These are phyloP conservation scores for Notothenia rossii DNA, from an alignment of 2,113 vertebrate species.

Conservation along the genomic window DNA sequence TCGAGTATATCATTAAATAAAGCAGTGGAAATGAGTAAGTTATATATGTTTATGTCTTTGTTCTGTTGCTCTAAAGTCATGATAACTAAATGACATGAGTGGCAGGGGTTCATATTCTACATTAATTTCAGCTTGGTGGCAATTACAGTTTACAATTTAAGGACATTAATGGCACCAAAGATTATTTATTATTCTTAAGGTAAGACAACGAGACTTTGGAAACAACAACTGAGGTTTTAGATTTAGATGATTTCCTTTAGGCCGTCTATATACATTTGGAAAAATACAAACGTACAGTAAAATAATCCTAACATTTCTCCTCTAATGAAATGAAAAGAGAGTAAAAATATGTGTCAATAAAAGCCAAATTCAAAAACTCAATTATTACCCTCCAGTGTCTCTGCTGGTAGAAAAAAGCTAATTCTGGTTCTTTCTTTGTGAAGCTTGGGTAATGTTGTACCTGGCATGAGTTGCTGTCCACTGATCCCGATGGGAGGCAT, in stretches of 20 bases:
- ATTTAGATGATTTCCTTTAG: background rate
- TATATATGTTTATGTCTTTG: background rate
- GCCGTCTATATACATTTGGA: too few relatives aligned
- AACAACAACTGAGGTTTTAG: background rate
- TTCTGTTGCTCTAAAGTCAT: background rate
- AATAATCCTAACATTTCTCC: background rate
- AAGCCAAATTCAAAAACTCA: background rate
- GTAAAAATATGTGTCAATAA: background rate
- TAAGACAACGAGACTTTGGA: background rate
- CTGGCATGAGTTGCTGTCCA: slow-evolving; percentile 92
- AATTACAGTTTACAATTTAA: background rate
- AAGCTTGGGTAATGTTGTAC: slow-evolving; percentile 71
- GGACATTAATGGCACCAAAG: background rate
- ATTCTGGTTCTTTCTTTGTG: background rate
- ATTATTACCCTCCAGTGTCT: background rate
- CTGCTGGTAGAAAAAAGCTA: background rate
- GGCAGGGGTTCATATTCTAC: background rate
- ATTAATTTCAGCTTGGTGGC: background rate
- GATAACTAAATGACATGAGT: background rate
- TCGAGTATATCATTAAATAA: background rate
- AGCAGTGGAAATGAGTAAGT: background rate
- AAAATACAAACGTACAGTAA: background rate
- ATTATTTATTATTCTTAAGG: too few relatives aligned
- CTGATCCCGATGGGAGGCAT: slow-evolving; percentile 94
- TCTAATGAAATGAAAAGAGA: background rate